Evolutionary conservation across 1,140 invertebrate species (phyloP), one percentile per base, ranked within the genome.

Genomic region (Brachionus calyciflorus): DNA sequence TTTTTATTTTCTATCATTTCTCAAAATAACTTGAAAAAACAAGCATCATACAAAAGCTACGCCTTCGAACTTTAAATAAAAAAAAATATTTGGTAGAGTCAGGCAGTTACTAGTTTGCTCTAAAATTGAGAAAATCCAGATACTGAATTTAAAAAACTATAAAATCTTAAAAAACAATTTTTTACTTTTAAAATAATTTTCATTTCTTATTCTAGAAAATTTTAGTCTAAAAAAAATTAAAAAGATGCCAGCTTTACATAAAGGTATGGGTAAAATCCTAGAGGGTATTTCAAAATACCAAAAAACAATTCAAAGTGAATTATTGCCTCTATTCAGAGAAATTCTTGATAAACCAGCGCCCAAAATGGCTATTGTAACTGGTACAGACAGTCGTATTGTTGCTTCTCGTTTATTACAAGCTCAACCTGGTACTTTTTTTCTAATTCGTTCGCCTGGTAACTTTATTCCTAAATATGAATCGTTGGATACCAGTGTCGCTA

Each of bases 371-470:
- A 94, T 97, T 85, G 95, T 97, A 85, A 94, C 93, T 17, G 97
- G 94, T 85, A 96, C 97, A 91, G 94, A 97, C 87, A 93, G 92
- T 84, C 88, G 94, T 87, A 94, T 97, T 91, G 91, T 96, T 79
- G 93, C 94, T 21, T 94, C 93, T 77, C 88, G 93, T 83, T 96
- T 97, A 85, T 95, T 93, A 41, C 91, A 95, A 87, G 94, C 92
- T 73, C 91, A 93, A 83, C 92, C 96, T 78, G 95, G 94, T 53
- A 94, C 97, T 83, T 96, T 96, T 93, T 97, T 96, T 88, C 91
- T 96, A 81, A 91, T 97, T 0, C 87, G 94, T 85, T 97, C 97
- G 88, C 93, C 94, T 65, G 94, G 94, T 17, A 82, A 82, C 53
- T 78, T 83, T 49, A 77, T 83, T 4, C 82, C 82, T 1, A 78